Conservation (phyloP, 2,113 vertebrate genomes). For the Porphyrio hochstetteri region DNA sequence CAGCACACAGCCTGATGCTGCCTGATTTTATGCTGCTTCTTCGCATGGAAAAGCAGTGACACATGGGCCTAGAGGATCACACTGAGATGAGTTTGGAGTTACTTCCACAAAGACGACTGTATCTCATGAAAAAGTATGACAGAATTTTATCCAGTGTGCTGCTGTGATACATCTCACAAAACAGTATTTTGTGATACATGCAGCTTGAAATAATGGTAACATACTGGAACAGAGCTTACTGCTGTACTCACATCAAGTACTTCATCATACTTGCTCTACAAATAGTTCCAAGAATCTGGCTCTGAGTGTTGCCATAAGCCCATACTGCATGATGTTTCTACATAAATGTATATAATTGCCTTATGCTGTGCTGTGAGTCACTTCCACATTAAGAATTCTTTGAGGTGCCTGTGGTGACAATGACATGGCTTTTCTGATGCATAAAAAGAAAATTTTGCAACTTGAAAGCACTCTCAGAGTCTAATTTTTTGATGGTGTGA, state of each 20-base stretch:
- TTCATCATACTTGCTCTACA: constrained; percentile 20
- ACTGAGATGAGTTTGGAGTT: not conserved
- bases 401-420: constrained; percentile 16
- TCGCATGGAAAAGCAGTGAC: not conserved
- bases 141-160: not conserved
- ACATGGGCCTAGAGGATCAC: not conserved
- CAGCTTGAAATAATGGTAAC: constrained; percentile 12
- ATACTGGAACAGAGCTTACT: constrained; percentile 11
- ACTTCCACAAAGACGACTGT: not conserved
- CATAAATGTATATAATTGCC: constrained; percentile 43
- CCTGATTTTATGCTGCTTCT: not conserved
- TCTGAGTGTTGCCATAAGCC: constrained; percentile 26
- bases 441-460: constrained; percentile 1
- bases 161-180: not conserved
- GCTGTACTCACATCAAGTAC: constrained; percentile 15
- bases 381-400: constrained; percentile 28
- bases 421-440: not conserved
- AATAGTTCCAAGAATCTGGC: constrained; percentile 60
- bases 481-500: constrained; percentile 16
- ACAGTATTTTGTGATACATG: constrained; percentile 2
- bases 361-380: constrained; percentile 58
- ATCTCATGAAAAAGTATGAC: not conserved
- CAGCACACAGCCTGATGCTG: not conserved
- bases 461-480: not conserved
- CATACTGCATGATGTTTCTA: constrained; percentile 7